phyloP scores from a whole-genome alignment of 2,888 invertebrate genomes.

The Dione juno region DNA sequence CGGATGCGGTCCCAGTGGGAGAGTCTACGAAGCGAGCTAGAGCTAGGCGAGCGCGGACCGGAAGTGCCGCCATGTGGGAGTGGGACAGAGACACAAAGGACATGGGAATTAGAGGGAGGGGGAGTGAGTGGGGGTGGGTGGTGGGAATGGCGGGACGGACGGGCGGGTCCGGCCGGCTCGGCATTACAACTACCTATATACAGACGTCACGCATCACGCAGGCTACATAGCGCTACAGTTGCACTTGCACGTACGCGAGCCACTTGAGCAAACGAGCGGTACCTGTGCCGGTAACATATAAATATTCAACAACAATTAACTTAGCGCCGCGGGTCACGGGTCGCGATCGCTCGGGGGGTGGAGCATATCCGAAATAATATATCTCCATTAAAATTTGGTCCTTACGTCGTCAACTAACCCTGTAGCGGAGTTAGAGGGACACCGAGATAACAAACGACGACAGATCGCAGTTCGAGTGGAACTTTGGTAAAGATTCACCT shows the following conservation, averaged over 20 bases:
- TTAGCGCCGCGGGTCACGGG: constrained; percentile 48
- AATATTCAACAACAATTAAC: constrained; percentile 61
- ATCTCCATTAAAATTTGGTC: constrained; percentile 64
- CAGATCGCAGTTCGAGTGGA: constrained; percentile 66
- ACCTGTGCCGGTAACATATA: constrained; percentile 56
- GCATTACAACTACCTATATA: constrained; percentile 74
- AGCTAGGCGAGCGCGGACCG: constrained; percentile 54
- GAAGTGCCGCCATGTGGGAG: constrained; percentile 36
- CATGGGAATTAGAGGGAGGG: neutral
- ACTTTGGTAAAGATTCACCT: constrained; percentile 80
- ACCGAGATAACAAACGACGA: constrained; percentile 65
- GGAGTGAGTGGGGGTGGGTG: constrained; percentile 49
- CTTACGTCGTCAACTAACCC: constrained; percentile 72
- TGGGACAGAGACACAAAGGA: neutral
- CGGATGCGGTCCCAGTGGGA: constrained; percentile 49
- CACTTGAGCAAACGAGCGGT: constrained; percentile 69
- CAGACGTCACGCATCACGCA: constrained; percentile 55
- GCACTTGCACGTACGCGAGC: constrained; percentile 65
- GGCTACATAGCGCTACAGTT: constrained; percentile 61
- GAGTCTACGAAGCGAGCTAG: constrained; percentile 67
- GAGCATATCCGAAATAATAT: constrained; percentile 59
- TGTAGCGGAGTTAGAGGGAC: constrained; percentile 64
- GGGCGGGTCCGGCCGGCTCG: constrained; percentile 51
- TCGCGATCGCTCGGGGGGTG: constrained; percentile 56
- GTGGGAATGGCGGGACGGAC: constrained; percentile 50